A percentile compares a stretch with the other conserved stretches of the same genome.
Conservation (phyloP, 2,888 invertebrate genomes). For the Nebria brevicollis region DNA sequence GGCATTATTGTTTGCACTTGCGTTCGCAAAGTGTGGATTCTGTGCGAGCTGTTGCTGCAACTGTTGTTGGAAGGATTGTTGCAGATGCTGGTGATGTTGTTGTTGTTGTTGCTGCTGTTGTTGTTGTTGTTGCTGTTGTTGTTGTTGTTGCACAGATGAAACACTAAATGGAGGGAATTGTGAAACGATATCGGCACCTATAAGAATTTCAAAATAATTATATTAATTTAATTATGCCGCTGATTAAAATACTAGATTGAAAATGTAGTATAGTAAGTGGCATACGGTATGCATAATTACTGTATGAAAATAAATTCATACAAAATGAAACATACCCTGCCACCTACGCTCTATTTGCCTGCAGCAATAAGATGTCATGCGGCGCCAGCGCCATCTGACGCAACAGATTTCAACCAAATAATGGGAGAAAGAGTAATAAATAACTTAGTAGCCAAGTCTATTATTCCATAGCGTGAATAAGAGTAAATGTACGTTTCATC, state of each 20-base stretch:
- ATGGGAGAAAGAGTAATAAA: not conserved
- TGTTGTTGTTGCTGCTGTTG: slow-evolving; percentile 53
- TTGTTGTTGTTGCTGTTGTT: slow-evolving; percentile 54
- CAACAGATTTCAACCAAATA: not conserved
- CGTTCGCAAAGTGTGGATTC: slow-evolving; percentile 59
- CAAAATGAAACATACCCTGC: not conserved
- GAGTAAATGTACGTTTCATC: not conserved
- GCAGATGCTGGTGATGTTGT: slow-evolving; percentile 60
- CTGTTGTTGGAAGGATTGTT: slow-evolving; percentile 64
- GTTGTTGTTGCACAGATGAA: slow-evolving; percentile 61
- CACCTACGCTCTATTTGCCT: not conserved
- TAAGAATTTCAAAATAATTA: not conserved
- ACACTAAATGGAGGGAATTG: slow-evolving; percentile 49
- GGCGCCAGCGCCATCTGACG: not conserved
- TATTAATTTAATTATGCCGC: no score
- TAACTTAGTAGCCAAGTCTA: no score
- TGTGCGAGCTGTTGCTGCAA: slow-evolving; percentile 69
- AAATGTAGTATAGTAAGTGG: not conserved
- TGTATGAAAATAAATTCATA: not conserved
- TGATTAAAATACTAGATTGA: not conserved
- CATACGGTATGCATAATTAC: not conserved
- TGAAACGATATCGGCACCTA: slow-evolving; percentile 49
- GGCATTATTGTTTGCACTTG: slow-evolving; percentile 65
- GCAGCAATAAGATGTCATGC: not conserved
- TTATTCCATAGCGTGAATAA: no score